These are phyloP conservation scores for Oegoconia quadripuncta DNA, from an alignment of 2,888 invertebrate species.

Conservation along the genomic window DNA sequence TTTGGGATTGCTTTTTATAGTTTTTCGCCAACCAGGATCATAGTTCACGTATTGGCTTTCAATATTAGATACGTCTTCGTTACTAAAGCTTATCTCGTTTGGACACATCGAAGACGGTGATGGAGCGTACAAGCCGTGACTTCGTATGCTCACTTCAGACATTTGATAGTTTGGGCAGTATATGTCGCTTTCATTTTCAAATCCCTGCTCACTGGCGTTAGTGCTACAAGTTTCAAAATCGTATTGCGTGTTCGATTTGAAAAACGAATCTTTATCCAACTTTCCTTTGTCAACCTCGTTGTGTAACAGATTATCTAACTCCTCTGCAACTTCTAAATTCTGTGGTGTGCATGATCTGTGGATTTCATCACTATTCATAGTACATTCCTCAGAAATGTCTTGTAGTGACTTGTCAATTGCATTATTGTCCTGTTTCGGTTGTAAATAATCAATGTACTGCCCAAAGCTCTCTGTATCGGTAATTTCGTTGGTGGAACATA, in stretches of 20 bases:
- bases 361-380: constrained; percentile 66
- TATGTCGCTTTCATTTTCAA: constrained; percentile 80
- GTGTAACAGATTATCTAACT: constrained; percentile 54
- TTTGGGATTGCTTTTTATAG: constrained; percentile 63
- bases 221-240: constrained; percentile 71
- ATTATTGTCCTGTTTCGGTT: constrained; percentile 62
- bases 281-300: constrained; percentile 54
- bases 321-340: constrained; percentile 39
- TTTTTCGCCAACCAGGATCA: constrained; percentile 75
- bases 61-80: constrained; percentile 68
- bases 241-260: constrained; percentile 63
- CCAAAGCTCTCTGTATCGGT: constrained; percentile 75
- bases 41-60: constrained; percentile 78
- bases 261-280: constrained; percentile 59
- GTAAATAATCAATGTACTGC: constrained; percentile 69
- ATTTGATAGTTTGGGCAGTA: constrained; percentile 81
- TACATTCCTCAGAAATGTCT: constrained; percentile 70
- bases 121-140: constrained; percentile 81
- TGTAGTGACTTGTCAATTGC: constrained; percentile 61
- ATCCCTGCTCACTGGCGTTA: constrained; percentile 69
- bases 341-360: constrained; percentile 55
- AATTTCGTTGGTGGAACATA: constrained; percentile 72
- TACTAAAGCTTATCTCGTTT: constrained; percentile 71
- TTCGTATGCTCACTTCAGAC: constrained; percentile 82
- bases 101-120: constrained; percentile 77